Percentiles rank a stretch among this genome's conserved stretches.
Evolutionary conservation across 2,888 invertebrate species (phyloP).

Genomic region (Pogonocherus hispidulus): DNA sequence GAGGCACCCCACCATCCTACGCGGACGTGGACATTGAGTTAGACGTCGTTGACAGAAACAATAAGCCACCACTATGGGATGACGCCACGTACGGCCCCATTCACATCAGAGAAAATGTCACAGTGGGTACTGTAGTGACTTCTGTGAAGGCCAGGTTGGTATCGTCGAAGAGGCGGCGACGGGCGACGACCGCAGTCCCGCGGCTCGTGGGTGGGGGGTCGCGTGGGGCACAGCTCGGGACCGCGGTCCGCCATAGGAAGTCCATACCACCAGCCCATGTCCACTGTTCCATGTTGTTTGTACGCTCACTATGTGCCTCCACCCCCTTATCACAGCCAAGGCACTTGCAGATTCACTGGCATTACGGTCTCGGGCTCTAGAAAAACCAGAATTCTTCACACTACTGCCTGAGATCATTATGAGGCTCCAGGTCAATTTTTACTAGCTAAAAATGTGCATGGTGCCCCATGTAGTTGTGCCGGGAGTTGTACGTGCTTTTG

Average conservation of each 20-base stretch:
- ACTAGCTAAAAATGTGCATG: neutral
- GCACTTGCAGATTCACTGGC: neutral
- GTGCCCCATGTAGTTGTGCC: neutral
- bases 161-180: slow-evolving; percentile 67
- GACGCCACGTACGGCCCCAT: slow-evolving; percentile 96
- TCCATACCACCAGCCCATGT: slow-evolving; percentile 53
- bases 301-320: slow-evolving; percentile 4
- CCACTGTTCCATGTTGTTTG: slow-evolving; percentile 44
- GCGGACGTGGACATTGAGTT: slow-evolving; percentile 98
- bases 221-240: slow-evolving; percentile 61
- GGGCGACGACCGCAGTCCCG: slow-evolving; percentile 50
- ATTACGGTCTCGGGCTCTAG: neutral
- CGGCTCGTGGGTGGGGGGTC: slow-evolving; percentile 58
- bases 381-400: no score
- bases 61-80: slow-evolving; percentile 98
- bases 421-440: neutral
- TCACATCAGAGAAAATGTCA: slow-evolving; percentile 98
- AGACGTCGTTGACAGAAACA: slow-evolving; percentile 98
- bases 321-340: slow-evolving; percentile 1
- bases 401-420: neutral
- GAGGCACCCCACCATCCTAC: slow-evolving; percentile 91
- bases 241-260: slow-evolving; percentile 51
- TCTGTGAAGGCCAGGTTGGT: slow-evolving; percentile 98
- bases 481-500: neutral
- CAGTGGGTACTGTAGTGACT: slow-evolving; percentile 98